Conservation (phyloP, 2,888 invertebrate species). For the Amphipyra berbera region DNA sequence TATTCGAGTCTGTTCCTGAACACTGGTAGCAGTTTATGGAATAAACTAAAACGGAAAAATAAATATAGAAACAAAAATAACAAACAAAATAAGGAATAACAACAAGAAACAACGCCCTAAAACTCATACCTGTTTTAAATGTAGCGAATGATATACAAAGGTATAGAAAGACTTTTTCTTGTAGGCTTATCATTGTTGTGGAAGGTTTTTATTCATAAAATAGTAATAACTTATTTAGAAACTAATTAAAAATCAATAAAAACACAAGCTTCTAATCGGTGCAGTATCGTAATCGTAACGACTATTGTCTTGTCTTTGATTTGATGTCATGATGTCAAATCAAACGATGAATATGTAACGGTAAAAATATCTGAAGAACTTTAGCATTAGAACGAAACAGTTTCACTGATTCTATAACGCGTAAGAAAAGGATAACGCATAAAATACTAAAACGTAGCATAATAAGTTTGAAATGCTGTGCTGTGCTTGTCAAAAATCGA, state of each 20-base stretch:
- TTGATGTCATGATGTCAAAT: too few species aligned
- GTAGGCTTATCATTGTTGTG: slow-evolving; percentile 56
- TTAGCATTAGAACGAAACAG: too few species aligned
- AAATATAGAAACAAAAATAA: slow-evolving; percentile 59
- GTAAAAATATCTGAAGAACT: neutral
- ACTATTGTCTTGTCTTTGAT: slow-evolving; percentile 1
- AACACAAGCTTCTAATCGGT: slow-evolving; percentile 26
- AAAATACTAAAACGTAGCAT: too few species aligned
- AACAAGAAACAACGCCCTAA: slow-evolving; percentile 69
- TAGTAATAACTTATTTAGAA: slow-evolving; percentile 15
- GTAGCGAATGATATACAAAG: slow-evolving; percentile 61
- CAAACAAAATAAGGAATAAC: slow-evolving; percentile 57
- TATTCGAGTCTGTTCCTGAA: slow-evolving; percentile 93
- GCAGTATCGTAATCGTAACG: neutral
- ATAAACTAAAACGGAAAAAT: slow-evolving; percentile 85
- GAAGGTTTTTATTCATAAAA: slow-evolving; percentile 25
- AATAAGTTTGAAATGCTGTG: too few species aligned
- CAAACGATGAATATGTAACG: too few species aligned
- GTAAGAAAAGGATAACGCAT: too few species aligned
- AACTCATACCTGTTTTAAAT: slow-evolving; percentile 72
- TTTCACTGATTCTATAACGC: too few species aligned
- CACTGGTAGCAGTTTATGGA: slow-evolving; percentile 97
- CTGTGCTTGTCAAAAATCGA: too few species aligned
- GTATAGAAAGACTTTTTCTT: slow-evolving; percentile 53
- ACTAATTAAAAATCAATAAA: slow-evolving; percentile 43